phyloP scores from a whole-genome alignment of 1,140 invertebrate species.

The Phortica variegata region DNA sequence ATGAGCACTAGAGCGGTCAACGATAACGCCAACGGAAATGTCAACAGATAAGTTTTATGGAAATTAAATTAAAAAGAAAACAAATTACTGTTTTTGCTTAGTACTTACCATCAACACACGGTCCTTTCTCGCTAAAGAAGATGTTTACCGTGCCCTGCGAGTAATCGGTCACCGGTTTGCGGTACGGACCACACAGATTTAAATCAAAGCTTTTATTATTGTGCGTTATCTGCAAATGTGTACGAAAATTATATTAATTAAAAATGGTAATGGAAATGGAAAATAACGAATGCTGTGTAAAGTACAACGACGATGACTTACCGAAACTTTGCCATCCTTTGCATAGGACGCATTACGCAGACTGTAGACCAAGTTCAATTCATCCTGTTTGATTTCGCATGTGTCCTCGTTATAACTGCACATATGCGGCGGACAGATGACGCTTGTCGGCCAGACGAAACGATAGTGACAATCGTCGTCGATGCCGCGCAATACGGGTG shows the following conservation, averaged over 20 bases:
- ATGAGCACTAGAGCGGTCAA: too few relatives aligned
- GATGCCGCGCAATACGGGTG: slow-evolving; percentile 52
- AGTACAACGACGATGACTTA: slow-evolving; percentile 18
- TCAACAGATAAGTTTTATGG: slow-evolving; percentile 22
- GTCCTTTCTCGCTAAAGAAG: slow-evolving; percentile 46
- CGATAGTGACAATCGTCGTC: slow-evolving; percentile 57
- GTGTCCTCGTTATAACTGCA: slow-evolving; percentile 35
- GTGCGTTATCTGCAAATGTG: slow-evolving; percentile 27
- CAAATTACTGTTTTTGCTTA: neutral
- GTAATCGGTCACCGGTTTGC: slow-evolving; percentile 48
- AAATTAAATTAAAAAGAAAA: slow-evolving; percentile 36
- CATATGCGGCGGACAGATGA: slow-evolving; percentile 56
- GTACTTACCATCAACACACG: slow-evolving; percentile 13
- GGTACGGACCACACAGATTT: slow-evolving; percentile 38
- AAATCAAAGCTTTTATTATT: slow-evolving; percentile 28
- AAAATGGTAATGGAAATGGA: neutral
- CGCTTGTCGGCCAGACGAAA: slow-evolving; percentile 60
- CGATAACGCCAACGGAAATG: slow-evolving; percentile 24
- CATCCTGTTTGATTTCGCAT: slow-evolving; percentile 47
- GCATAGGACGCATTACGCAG: slow-evolving; percentile 41
- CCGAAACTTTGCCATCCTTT: slow-evolving; percentile 42
- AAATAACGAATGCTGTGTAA: neutral
- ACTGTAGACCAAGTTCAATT: slow-evolving; percentile 27
- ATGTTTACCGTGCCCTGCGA: slow-evolving; percentile 51
- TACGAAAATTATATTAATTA: neutral